Percentiles rank a stretch among this genome's conserved stretches.
These are phyloP conservation scores for Cephonodes hylas DNA, from an alignment of 2,888 invertebrate species.

Conservation along the genomic window DNA sequence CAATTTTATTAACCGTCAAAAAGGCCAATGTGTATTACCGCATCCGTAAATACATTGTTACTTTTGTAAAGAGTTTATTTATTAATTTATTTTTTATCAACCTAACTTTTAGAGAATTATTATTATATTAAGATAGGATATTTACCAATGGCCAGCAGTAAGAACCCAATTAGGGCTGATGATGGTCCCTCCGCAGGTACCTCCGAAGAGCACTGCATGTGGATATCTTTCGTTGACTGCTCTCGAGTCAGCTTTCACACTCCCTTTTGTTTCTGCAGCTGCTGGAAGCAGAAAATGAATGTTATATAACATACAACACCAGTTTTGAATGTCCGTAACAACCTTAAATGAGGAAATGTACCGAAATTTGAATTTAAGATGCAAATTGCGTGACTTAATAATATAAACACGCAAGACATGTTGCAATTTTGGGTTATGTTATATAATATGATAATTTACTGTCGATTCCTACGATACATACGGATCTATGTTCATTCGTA, in stretches of 20 bases:
- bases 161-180: conserved; percentile 67
- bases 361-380: not conserved
- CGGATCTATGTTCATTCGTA: not conserved
- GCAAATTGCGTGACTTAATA: not conserved
- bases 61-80: too few species aligned
- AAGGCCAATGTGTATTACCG: too few species aligned
- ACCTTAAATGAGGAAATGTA: not conserved
- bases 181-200: conserved; percentile 70
- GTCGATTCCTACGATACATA: not conserved
- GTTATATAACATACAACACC: not conserved
- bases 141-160: conserved; percentile 68
- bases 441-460: not conserved
- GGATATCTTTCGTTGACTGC: conserved; percentile 53
- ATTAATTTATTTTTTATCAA: too few species aligned
- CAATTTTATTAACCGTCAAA: too few species aligned
- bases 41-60: too few species aligned
- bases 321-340: not conserved
- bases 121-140: not conserved
- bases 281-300: conserved; percentile 17
- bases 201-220: conserved; percentile 66
- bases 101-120: too few species aligned
- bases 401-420: not conserved
- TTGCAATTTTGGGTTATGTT: not conserved
- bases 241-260: conserved; percentile 11
- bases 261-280: conserved; percentile 12